Evolutionary conservation across 2,797 vertebrate species (phyloP).

Genomic region (Mormyrops boulengeri): DNA sequence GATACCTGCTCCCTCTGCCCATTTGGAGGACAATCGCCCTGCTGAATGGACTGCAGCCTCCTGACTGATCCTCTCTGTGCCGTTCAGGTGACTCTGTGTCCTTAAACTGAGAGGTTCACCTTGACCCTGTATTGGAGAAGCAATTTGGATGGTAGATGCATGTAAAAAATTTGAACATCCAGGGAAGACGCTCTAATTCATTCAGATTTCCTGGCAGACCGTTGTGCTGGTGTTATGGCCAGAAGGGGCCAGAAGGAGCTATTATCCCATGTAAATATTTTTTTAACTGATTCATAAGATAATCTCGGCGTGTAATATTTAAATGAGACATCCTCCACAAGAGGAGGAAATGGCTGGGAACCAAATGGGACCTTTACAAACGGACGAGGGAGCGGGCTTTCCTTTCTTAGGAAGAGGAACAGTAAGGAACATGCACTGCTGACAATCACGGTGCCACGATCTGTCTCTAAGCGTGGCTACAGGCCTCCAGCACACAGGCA

Average conservation of each 20-base stretch:
- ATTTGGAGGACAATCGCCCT: background rate
- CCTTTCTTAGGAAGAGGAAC: background rate
- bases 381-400: background rate
- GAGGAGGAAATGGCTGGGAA: background rate
- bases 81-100: background rate
- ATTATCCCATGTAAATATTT: slow-evolving; percentile 37
- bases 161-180: background rate
- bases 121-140: background rate
- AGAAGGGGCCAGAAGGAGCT: slow-evolving; percentile 36
- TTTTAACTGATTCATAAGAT: slow-evolving; percentile 29
- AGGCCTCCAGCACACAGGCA: background rate
- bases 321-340: background rate
- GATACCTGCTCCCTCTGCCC: background rate
- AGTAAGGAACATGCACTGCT: background rate
- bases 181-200: background rate
- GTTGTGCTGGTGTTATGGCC: slow-evolving; percentile 32
- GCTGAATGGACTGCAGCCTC: background rate
- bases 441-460: background rate
- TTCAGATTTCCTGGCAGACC: slow-evolving; percentile 17
- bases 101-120: background rate
- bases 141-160: background rate
- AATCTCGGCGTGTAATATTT: slow-evolving; percentile 20
- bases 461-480: background rate
- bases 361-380: background rate
- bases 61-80: background rate